Evolutionary conservation across 2,797 vertebrate species (phyloP).

Genomic region (Nyctalus aviator): DNA sequence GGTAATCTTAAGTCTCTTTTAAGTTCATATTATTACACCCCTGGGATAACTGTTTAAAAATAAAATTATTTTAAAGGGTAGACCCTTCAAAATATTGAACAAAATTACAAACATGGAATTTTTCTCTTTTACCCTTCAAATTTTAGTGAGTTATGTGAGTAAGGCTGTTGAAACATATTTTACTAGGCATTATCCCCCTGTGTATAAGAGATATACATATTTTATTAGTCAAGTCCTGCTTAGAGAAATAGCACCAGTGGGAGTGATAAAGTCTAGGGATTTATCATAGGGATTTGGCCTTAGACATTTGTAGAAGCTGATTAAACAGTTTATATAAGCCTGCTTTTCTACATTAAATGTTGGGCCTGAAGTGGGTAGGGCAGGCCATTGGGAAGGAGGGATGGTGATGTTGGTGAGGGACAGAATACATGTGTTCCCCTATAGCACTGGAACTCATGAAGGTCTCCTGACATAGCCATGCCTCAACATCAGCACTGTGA

Average conservation of each 20-base stretch:
- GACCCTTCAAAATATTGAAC: background rate
- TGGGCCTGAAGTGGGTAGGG: background rate
- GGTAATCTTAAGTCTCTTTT: background rate
- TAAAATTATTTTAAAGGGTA: background rate
- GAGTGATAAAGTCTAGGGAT: background rate
- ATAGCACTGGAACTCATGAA: background rate
- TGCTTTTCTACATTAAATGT: background rate
- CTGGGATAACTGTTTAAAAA: background rate
- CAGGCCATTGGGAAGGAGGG: background rate
- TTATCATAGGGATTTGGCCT: background rate
- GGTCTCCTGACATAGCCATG: background rate
- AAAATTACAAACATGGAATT: background rate
- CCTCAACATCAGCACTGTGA: background rate
- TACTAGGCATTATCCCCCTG: background rate
- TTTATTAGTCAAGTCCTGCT: constrained; percentile 28
- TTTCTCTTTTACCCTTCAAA: background rate
- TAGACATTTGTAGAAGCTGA: background rate
- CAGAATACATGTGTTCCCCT: background rate
- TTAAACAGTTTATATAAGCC: background rate
- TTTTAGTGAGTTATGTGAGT: background rate
- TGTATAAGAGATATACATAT: background rate
- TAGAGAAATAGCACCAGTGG: background rate
- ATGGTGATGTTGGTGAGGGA: background rate
- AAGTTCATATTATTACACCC: background rate
- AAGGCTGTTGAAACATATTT: constrained; percentile 4